These are phyloP conservation scores for Passer domesticus DNA, from an alignment of 2,113 vertebrate species.

Conservation along the genomic window DNA sequence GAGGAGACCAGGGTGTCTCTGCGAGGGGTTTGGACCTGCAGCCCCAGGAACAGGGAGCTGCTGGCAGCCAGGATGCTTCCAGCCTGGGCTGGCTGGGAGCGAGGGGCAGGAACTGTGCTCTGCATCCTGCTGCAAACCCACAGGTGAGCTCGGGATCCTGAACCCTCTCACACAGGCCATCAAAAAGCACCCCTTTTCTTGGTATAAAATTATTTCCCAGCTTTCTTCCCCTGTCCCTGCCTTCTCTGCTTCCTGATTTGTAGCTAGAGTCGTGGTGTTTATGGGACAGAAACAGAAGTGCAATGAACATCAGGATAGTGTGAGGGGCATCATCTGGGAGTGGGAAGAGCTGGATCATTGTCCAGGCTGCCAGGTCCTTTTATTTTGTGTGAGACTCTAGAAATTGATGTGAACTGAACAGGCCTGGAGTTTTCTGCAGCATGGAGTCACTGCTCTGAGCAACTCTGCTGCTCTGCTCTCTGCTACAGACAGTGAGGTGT, in stretches of 20 bases:
- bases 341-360: neutral
- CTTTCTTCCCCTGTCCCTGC: neutral
- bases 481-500: neutral
- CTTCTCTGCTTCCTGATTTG: neutral
- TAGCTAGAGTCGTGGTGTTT: neutral
- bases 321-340: neutral
- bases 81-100: neutral
- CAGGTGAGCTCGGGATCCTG: fast-evolving
- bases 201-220: neutral
- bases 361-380: neutral
- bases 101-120: neutral
- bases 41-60: neutral
- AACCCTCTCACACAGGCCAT: neutral
- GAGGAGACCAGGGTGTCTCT: neutral
- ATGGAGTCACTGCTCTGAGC: neutral
- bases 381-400: neutral
- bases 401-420: neutral
- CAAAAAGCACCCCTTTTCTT: neutral
- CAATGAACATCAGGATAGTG: neutral
- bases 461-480: no score
- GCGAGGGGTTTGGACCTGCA: neutral
- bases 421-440: neutral
- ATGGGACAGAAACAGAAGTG: neutral
- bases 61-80: neutral
- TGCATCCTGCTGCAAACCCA: neutral